Percentiles rank a stretch among this genome's conserved stretches.
phyloP scores from a whole-genome alignment of 2,888 invertebrate species.

The Polymixis flavicincta region DNA sequence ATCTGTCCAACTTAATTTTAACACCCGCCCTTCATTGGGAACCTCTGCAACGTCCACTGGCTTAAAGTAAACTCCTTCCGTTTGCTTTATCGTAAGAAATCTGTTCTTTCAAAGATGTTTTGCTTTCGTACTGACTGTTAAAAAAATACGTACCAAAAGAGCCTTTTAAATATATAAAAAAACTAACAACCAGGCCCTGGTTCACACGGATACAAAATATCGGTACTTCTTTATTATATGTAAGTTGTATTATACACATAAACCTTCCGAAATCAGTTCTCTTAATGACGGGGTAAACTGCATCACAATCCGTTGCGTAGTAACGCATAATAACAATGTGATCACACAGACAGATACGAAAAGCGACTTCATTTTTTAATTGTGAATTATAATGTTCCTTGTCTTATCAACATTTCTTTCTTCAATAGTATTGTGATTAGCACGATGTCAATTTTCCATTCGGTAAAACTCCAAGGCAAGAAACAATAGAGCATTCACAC shows the following conservation, averaged over 20 bases:
- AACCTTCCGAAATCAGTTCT: too few relatives aligned
- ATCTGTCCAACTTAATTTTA: constrained; percentile 86
- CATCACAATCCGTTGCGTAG: too few relatives aligned
- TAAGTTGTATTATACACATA: too few relatives aligned
- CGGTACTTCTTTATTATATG: too few relatives aligned
- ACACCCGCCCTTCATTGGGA: constrained; percentile 69
- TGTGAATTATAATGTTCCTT: too few relatives aligned
- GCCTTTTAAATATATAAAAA: background rate
- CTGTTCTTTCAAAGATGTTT: constrained; percentile 13
- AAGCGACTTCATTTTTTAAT: too few relatives aligned
- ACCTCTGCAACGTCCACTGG: constrained; percentile 64
- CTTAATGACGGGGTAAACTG: too few relatives aligned
- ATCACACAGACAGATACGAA: too few relatives aligned
- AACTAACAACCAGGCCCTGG: too few relatives aligned
- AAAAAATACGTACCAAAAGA: background rate
- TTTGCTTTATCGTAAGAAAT: constrained; percentile 52
- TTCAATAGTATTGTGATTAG: background rate
- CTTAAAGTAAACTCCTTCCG: constrained; percentile 68
- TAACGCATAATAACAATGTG: too few relatives aligned
- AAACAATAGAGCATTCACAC: constrained; percentile 36
- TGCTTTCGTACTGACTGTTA: constrained; percentile 1
- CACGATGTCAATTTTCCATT: background rate
- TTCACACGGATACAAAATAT: too few relatives aligned
- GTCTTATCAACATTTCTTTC: background rate
- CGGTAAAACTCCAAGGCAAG: constrained; percentile 11